Percentiles rank a stretch among this genome's conserved stretches.
phyloP scores from a whole-genome alignment of 1,140 invertebrate species.

The Aphaenogaster floridana region DNA sequence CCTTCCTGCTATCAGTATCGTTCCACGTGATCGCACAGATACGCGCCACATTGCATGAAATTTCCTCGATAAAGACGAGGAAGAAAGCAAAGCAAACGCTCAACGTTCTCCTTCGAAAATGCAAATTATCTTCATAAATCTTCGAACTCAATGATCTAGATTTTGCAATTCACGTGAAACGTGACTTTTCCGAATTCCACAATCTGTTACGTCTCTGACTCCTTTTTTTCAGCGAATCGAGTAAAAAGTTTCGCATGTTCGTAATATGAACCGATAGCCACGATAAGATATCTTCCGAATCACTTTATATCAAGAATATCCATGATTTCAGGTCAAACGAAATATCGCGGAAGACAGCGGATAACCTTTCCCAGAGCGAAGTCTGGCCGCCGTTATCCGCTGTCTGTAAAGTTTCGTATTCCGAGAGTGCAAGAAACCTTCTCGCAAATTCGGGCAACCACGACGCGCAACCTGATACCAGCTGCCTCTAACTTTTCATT shows the following conservation, averaged over 20 bases:
- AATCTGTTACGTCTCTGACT: neutral
- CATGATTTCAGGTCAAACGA: neutral
- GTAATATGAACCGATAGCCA: neutral
- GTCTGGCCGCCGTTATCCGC: constrained; percentile 19
- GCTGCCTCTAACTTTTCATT: constrained; percentile 41
- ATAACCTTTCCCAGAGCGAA: constrained; percentile 7
- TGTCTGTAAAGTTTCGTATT: constrained; percentile 47
- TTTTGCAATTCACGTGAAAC: neutral
- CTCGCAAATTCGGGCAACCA: constrained; percentile 38
- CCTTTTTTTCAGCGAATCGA: neutral
- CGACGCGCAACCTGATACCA: constrained; percentile 38
- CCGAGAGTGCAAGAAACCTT: constrained; percentile 29
- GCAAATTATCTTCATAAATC: constrained; percentile 16
- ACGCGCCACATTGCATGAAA: constrained; percentile 23
- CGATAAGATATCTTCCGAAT: neutral
- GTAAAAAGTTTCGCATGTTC: neutral
- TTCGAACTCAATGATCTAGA: neutral
- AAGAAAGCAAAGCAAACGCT: neutral
- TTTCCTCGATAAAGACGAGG: constrained; percentile 18
- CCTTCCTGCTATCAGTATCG: constrained; percentile 21
- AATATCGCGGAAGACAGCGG: constrained; percentile 18
- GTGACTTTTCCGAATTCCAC: neutral
- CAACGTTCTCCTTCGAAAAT: constrained; percentile 17
- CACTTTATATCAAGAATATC: constrained; percentile 26
- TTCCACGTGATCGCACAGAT: constrained; percentile 18